These are phyloP conservation scores for Solenopsis invicta DNA, from an alignment of 1,140 invertebrate species.

Conservation along the genomic window DNA sequence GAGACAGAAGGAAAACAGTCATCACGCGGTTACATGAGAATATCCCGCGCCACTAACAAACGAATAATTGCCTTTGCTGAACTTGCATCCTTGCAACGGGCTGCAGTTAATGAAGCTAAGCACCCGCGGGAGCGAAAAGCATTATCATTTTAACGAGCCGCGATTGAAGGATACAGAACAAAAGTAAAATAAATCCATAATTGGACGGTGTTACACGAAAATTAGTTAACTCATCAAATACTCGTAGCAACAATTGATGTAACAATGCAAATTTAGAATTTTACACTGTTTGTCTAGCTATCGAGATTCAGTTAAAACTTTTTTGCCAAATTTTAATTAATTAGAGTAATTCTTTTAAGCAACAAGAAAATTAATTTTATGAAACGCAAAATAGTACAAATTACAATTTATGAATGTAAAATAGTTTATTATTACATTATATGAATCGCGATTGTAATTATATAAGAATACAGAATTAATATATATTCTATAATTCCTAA, in stretches of 20 bases:
- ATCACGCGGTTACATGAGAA: constrained; percentile 36
- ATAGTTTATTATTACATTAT: neutral
- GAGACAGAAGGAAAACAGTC: constrained; percentile 46
- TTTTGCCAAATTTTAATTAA: neutral
- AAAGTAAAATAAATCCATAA: neutral
- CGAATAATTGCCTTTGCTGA: constrained; percentile 31
- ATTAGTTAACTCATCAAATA: constrained; percentile 8
- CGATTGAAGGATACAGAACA: neutral
- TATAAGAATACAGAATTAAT: too few relatives aligned
- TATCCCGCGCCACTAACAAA: constrained; percentile 1
- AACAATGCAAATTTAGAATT: neutral
- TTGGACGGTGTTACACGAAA: constrained; percentile 18
- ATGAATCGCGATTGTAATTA: neutral
- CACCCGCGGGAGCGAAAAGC: neutral
- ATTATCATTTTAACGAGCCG: constrained; percentile 5
- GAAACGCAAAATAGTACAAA: neutral
- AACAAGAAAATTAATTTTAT: neutral
- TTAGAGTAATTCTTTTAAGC: neutral
- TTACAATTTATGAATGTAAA: neutral
- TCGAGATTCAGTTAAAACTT: neutral
- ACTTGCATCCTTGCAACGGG: constrained; percentile 1
- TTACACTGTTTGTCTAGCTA: neutral
- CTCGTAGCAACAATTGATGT: neutral
- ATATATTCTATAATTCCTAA: too few relatives aligned
- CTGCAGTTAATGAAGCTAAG: constrained; percentile 26